Evolutionary conservation across 2,888 invertebrate genomes (phyloP).

Genomic region (Brachypalpus laphriformis): DNA sequence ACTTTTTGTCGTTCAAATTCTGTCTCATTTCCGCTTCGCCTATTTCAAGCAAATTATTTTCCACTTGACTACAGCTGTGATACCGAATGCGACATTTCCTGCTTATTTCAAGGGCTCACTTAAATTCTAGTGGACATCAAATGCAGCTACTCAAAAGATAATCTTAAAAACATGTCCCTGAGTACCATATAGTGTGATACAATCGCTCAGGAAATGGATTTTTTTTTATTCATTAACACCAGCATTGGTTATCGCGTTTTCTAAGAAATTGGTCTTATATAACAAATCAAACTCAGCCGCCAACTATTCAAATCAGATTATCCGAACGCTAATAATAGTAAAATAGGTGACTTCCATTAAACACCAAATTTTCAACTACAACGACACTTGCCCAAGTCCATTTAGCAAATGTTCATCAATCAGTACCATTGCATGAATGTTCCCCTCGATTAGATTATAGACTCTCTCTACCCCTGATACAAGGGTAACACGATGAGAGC

Average conservation of each 20-base stretch:
- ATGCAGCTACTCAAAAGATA: background rate
- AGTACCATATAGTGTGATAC: background rate
- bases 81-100: background rate
- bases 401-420: conserved; percentile 1
- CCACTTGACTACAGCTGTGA: background rate
- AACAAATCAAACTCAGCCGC: background rate
- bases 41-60: background rate
- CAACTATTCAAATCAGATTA: conserved; percentile 13
- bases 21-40: background rate
- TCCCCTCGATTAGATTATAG: conserved; percentile 6
- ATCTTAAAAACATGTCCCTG: background rate
- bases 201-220: background rate
- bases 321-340: background rate
- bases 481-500: background rate
- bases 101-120: background rate
- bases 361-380: background rate
- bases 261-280: background rate
- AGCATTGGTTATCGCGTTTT: background rate
- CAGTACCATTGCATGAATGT: conserved; percentile 4
- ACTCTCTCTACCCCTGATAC: background rate
- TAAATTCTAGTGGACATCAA: background rate
- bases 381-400: background rate
- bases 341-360: background rate
- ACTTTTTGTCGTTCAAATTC: too few species aligned
- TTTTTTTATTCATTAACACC: too few species aligned